Evolutionary conservation across 2,888 invertebrate genomes (phyloP).

Genomic region (Holacanthella duospinosa): DNA sequence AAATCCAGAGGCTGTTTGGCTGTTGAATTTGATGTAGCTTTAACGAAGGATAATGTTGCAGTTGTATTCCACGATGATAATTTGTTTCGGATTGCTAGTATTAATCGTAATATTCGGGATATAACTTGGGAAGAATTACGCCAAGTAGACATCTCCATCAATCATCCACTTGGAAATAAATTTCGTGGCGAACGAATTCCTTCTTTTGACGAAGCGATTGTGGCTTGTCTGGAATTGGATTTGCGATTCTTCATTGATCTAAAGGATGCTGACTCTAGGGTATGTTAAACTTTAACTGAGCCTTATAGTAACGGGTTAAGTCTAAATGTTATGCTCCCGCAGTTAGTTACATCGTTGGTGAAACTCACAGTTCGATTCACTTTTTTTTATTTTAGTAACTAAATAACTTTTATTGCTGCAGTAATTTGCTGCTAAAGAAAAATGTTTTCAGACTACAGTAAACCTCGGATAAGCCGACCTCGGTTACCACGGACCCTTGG

Average conservation of each 20-base stretch:
- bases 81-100: conserved; percentile 55
- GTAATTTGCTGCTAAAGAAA: too few species aligned
- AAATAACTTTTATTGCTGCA: too few species aligned
- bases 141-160: conserved; percentile 54
- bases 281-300: conserved; percentile 39
- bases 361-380: too few species aligned
- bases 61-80: conserved; percentile 65
- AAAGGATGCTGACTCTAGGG: conserved; percentile 56
- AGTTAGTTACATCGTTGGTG: too few species aligned
- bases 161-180: conserved; percentile 57
- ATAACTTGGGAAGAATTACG: conserved; percentile 55
- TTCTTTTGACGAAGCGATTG: conserved; percentile 58
- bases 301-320: too few species aligned
- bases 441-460: too few species aligned
- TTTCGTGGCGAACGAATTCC: conserved; percentile 54
- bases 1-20: conserved; percentile 59
- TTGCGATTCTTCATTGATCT: conserved; percentile 68
- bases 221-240: conserved; percentile 54
- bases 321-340: too few species aligned
- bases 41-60: conserved; percentile 63
- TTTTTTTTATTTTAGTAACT: too few species aligned
- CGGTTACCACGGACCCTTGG: too few species aligned
- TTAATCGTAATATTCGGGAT: conserved; percentile 46
- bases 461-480: too few species aligned
- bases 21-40: conserved; percentile 64